A percentile compares a stretch with the other conserved stretches of the same genome.
These are phyloP conservation scores for Camponotus floridanus DNA, from an alignment of 1,140 invertebrate genomes.

Conservation along the genomic window DNA sequence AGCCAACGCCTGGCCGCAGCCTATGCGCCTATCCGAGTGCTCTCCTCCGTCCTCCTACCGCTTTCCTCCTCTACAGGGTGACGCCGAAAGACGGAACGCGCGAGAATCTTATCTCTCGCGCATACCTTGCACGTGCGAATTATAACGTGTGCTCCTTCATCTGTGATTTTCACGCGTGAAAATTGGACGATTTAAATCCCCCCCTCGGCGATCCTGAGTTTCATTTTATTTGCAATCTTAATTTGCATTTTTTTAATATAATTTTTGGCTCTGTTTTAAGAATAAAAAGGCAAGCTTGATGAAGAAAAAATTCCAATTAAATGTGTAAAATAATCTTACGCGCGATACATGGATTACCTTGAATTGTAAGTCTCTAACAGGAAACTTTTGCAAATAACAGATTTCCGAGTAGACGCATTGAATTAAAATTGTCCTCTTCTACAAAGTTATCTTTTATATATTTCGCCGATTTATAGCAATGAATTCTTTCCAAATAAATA, in stretches of 20 bases:
- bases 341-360: conserved; percentile 6
- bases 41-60: conserved; percentile 38
- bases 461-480: not conserved
- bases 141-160: not conserved
- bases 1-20: conserved; percentile 60
- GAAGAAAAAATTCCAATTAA: not conserved
- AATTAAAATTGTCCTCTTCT: not conserved
- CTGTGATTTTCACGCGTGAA: not conserved
- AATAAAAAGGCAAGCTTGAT: not conserved
- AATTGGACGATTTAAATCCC: not conserved
- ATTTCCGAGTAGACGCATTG: not conserved
- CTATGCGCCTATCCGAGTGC: conserved; percentile 63
- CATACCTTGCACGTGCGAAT: not conserved
- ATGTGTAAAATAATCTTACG: not conserved
- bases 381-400: conserved; percentile 38
- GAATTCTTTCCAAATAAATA: conserved; percentile 20
- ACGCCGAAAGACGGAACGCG: conserved; percentile 20
- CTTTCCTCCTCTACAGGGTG: conserved; percentile 42
- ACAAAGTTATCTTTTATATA: conserved; percentile 9
- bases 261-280: not conserved
- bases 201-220: too few species aligned
- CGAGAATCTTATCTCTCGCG: conserved; percentile 14
- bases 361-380: conserved; percentile 23
- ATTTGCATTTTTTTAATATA: not conserved
- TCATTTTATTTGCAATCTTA: not conserved